phyloP scores from a whole-genome alignment of 2,113 vertebrate genomes.

The Etheostoma spectabile region DNA sequence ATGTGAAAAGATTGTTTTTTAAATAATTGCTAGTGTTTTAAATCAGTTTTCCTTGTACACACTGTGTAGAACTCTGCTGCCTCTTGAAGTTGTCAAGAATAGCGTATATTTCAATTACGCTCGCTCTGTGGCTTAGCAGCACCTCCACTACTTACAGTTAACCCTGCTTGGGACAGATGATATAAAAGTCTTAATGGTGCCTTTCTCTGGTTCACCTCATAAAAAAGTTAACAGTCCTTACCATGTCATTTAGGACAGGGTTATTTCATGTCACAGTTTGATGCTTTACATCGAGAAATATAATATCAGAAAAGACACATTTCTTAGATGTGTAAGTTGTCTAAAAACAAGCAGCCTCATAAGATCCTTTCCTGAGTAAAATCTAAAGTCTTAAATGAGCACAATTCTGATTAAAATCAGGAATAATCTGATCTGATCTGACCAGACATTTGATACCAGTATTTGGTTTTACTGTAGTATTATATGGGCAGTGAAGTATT shows the following conservation, averaged over 20 bases:
- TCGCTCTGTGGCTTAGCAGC: background rate
- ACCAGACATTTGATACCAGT: background rate
- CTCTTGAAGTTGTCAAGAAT: background rate
- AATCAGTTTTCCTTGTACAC: background rate
- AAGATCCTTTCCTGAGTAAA: background rate
- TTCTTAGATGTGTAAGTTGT: background rate
- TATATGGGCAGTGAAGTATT: no score
- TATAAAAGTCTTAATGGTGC: background rate
- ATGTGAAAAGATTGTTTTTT: background rate
- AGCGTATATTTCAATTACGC: background rate
- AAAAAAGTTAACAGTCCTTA: background rate
- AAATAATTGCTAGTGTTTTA: background rate
- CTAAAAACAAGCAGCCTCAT: background rate
- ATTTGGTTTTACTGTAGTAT: no score
- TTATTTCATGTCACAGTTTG: slow-evolving; percentile 14
- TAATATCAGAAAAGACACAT: background rate
- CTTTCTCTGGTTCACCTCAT: background rate
- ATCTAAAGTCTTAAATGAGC: no score
- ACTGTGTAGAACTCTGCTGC: background rate
- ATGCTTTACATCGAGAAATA: background rate
- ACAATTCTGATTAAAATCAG: background rate
- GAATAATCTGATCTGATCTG: background rate
- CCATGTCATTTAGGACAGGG: background rate
- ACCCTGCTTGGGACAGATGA: background rate
- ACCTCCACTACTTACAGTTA: background rate